Evolutionary conservation across 2,888 invertebrate species (phyloP).

Genomic region (Andricus curvator): DNA sequence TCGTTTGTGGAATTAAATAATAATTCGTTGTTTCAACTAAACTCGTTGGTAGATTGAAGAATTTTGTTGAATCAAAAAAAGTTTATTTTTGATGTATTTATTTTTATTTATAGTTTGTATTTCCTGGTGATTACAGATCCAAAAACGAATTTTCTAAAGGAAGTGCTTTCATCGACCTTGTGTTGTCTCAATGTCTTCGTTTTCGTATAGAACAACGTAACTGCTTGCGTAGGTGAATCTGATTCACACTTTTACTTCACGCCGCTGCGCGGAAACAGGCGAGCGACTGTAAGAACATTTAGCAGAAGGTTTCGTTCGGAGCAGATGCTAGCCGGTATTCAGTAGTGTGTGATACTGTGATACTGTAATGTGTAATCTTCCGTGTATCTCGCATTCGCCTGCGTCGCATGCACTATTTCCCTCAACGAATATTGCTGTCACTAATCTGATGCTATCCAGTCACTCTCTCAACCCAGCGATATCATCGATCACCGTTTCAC

Average conservation of each 20-base stretch:
- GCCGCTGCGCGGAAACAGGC: conserved; percentile 50
- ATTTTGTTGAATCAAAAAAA: too few relatives aligned
- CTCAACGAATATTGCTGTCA: conserved; percentile 44
- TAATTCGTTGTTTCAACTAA: too few relatives aligned
- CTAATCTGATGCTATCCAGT: conserved; percentile 36
- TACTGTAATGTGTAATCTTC: not conserved
- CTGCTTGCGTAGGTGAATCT: conserved; percentile 35
- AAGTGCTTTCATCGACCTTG: conserved; percentile 27
- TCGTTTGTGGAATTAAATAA: too few relatives aligned
- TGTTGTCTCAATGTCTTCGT: conserved; percentile 20
- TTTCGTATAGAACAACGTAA: conserved; percentile 43
- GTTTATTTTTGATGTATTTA: too few relatives aligned
- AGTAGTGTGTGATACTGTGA: conserved; percentile 38
- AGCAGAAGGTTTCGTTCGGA: conserved; percentile 46
- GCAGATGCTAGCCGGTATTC: conserved; percentile 52
- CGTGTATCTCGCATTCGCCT: not conserved
- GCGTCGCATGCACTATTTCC: conserved; percentile 49
- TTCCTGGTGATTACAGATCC: too few relatives aligned
- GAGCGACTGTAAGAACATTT: conserved; percentile 40
- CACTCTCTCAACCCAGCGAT: conserved; percentile 26
- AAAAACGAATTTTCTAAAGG: not conserved
- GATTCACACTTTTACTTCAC: conserved; percentile 47
- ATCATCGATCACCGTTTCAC: conserved; percentile 1
- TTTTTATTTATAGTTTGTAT: too few relatives aligned
- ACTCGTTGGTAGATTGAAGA: too few relatives aligned